These are phyloP conservation scores for Hyla sarda DNA, from an alignment of 2,113 vertebrate genomes.

Conservation along the genomic window DNA sequence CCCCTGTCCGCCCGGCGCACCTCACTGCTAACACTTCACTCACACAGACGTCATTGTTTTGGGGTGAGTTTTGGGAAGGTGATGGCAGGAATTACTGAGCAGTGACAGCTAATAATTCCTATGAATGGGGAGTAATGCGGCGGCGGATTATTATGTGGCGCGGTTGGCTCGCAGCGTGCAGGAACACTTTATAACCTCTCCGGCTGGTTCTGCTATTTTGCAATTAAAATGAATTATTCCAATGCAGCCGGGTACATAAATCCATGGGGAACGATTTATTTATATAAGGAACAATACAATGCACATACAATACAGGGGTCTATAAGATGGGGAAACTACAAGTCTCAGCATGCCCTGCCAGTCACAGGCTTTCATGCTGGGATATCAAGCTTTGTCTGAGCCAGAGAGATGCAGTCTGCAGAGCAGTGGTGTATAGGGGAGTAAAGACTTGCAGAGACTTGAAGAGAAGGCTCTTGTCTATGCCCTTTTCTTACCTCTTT, in stretches of 20 bases:
- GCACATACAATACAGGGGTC: neutral
- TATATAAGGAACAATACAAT: neutral
- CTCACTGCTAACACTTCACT: constrained; percentile 12
- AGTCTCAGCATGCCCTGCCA: neutral
- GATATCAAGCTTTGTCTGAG: too few relatives aligned
- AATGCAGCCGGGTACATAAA: constrained; percentile 12
- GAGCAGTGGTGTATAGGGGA: too few relatives aligned
- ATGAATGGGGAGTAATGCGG: constrained; percentile 18
- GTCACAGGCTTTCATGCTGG: neutral
- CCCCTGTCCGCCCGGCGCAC: neutral
- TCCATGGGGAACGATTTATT: neutral
- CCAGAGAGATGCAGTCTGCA: too few relatives aligned
- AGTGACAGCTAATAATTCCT: constrained; percentile 50
- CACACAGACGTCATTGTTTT: constrained; percentile 17
- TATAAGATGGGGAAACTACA: neutral
- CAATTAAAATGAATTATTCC: constrained; percentile 52
- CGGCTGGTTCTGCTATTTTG: constrained; percentile 33
- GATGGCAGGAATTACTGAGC: constrained; percentile 32
- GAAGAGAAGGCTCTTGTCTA: too few relatives aligned
- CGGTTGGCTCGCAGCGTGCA: neutral
- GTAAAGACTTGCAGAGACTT: too few relatives aligned
- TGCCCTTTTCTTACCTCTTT: too few relatives aligned
- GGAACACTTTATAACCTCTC: constrained; percentile 27
- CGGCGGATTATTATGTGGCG: neutral
- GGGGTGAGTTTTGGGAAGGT: neutral